phyloP scores from a whole-genome alignment of 2,797 vertebrate genomes.

The Agapornis canus region DNA sequence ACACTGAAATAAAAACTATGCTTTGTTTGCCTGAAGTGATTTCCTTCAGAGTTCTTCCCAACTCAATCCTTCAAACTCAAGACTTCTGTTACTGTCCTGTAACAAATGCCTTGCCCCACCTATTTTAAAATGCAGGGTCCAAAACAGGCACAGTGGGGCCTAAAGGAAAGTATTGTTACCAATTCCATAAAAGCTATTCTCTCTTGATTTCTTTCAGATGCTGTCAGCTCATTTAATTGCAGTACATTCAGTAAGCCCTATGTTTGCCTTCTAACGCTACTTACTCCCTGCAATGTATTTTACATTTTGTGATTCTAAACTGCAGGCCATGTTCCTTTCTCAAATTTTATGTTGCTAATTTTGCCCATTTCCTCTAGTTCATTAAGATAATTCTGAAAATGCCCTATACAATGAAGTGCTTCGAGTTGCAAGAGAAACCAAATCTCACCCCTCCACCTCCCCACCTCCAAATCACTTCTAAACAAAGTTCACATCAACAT shows the following conservation, averaged over 20 bases:
- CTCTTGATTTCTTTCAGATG: background rate
- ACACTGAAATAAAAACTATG: background rate
- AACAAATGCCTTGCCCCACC: background rate
- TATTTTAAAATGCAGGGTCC: background rate
- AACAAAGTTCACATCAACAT: background rate
- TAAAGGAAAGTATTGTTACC: background rate
- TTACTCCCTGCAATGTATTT: background rate
- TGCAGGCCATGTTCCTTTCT: background rate
- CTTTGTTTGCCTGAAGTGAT: background rate
- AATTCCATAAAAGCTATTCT: background rate
- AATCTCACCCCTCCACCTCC: background rate
- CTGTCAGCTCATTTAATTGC: background rate
- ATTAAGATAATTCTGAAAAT: background rate
- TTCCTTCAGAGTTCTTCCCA: background rate
- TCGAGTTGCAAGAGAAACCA: background rate
- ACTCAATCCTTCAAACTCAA: background rate
- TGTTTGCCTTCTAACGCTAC: background rate
- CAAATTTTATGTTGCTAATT: background rate
- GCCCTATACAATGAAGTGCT: background rate
- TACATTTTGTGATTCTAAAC: background rate
- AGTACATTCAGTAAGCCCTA: background rate
- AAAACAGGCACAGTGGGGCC: accelerated
- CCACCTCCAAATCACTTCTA: background rate
- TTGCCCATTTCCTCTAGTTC: background rate
- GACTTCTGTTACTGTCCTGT: background rate